phyloP scores from a whole-genome alignment of 2,797 vertebrate species.

The Monodelphis domestica region DNA sequence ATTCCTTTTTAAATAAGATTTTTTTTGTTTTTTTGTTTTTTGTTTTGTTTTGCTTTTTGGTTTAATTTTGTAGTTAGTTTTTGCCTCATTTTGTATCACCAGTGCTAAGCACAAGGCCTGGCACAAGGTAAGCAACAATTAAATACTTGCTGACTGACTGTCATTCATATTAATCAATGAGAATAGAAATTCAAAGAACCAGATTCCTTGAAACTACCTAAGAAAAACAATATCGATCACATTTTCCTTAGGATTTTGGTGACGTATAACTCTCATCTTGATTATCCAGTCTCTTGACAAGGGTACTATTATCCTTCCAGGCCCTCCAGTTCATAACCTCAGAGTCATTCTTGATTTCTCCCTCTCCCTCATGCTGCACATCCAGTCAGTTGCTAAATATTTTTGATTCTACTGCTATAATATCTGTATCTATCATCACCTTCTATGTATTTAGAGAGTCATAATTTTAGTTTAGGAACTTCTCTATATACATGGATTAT shows the following conservation, averaged over 20 bases:
- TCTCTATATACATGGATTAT: neutral
- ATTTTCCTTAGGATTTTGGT: neutral
- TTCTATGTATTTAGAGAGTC: too few relatives aligned
- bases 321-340: neutral
- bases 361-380: neutral
- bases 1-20: neutral
- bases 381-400: neutral
- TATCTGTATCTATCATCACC: neutral
- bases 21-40: too few relatives aligned
- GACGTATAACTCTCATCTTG: neutral
- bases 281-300: neutral
- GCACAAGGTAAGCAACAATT: neutral
- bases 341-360: neutral
- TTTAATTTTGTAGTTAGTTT: too few relatives aligned
- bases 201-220: neutral
- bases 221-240: neutral
- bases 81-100: neutral
- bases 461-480: neutral
- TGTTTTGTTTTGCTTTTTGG: too few relatives aligned
- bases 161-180: neutral
- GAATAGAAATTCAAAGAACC: neutral
- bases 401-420: neutral
- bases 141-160: neutral
- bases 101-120: neutral
- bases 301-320: neutral